These are phyloP conservation scores for Lethenteron reissneri DNA, from an alignment of 2,113 vertebrate species.

Conservation along the genomic window DNA sequence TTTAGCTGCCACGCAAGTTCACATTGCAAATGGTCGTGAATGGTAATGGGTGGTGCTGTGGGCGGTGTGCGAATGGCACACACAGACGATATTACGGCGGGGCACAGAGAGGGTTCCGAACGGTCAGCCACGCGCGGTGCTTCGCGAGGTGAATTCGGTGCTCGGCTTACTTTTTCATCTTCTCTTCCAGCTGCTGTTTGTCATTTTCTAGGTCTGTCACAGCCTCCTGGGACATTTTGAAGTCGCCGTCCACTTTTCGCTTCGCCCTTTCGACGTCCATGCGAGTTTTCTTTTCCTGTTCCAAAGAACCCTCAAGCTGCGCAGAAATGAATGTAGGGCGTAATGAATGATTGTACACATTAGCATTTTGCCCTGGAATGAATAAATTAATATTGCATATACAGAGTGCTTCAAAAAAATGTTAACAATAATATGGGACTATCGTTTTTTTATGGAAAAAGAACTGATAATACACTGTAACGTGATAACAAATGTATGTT, in stretches of 20 bases:
- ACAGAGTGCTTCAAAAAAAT: neutral
- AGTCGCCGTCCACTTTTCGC: conserved; percentile 35
- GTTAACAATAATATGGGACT: neutral
- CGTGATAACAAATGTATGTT: too few relatives aligned
- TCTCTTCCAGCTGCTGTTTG: conserved; percentile 34
- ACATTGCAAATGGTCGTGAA: too few relatives aligned
- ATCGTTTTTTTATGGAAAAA: too few relatives aligned
- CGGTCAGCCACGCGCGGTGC: too few relatives aligned
- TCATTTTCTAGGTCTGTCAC: conserved; percentile 50
- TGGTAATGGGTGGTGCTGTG: too few relatives aligned
- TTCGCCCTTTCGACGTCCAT: conserved; percentile 40
- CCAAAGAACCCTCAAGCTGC: conserved; percentile 45
- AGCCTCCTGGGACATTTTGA: conserved; percentile 31
- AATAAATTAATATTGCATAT: too few relatives aligned
- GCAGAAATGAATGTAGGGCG: conserved; percentile 1
- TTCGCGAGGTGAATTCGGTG: conserved; percentile 11
- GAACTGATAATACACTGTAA: too few relatives aligned
- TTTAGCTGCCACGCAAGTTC: too few relatives aligned
- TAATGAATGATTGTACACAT: neutral
- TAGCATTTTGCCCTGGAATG: neutral
- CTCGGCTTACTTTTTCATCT: conserved; percentile 36
- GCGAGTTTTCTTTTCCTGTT: conserved; percentile 50
- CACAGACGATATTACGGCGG: too few relatives aligned
- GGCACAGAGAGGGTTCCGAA: too few relatives aligned
- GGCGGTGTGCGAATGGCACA: too few relatives aligned